Conservation (phyloP, 2,888 invertebrate species). For the Rhingia rostrata region DNA sequence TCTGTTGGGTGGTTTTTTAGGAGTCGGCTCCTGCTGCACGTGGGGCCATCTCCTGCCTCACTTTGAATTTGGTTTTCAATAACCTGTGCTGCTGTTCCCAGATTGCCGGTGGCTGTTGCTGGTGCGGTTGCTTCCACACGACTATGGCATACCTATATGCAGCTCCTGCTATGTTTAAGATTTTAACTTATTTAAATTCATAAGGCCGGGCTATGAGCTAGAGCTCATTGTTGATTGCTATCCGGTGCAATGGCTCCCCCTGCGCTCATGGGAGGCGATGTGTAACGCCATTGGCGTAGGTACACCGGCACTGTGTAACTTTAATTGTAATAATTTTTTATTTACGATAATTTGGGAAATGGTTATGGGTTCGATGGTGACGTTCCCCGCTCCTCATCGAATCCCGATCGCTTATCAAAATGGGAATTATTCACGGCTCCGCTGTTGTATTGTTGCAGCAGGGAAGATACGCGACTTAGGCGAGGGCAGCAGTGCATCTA, state of each 20-base stretch:
- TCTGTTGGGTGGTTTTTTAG: slow-evolving; percentile 63
- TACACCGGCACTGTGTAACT: slow-evolving; percentile 59
- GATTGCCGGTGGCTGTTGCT: slow-evolving; percentile 48
- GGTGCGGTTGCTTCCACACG: not conserved
- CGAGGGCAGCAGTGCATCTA: slow-evolving; percentile 6
- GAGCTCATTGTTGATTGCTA: slow-evolving; percentile 68
- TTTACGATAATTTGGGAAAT: slow-evolving; percentile 73
- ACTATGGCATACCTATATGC: too few relatives aligned
- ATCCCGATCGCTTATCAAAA: slow-evolving; percentile 71
- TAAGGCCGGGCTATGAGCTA: slow-evolving; percentile 47
- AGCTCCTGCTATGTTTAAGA: slow-evolving; percentile 57
- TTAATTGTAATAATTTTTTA: slow-evolving; percentile 75
- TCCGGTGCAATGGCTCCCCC: slow-evolving; percentile 29
- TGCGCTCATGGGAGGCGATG: slow-evolving; percentile 14
- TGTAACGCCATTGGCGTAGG: slow-evolving; percentile 29
- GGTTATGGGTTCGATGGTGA: slow-evolving; percentile 54
- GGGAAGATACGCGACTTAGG: slow-evolving; percentile 3
- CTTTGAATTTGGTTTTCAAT: slow-evolving; percentile 65
- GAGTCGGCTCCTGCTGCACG: not conserved
- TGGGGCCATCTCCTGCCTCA: slow-evolving; percentile 57
- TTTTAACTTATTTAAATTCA: slow-evolving; percentile 73
- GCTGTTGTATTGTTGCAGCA: slow-evolving; percentile 38
- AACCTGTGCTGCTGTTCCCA: slow-evolving; percentile 55
- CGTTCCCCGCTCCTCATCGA: not conserved
- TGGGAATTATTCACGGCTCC: slow-evolving; percentile 72